Conservation (phyloP, 2,797 vertebrate genomes). For the Heterohyrax brucei region DNA sequence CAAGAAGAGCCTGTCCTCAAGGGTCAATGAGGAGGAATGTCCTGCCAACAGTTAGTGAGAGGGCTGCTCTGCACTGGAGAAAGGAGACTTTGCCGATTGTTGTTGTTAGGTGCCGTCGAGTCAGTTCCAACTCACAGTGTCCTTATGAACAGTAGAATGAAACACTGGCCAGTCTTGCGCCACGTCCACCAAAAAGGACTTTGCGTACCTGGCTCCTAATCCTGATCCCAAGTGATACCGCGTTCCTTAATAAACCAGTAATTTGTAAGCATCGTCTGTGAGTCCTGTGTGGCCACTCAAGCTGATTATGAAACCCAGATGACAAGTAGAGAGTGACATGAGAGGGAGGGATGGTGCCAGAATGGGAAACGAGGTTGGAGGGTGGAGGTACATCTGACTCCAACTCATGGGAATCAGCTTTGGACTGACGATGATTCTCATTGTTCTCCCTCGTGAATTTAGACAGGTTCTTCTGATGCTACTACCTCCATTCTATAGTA, state of each 20-base stretch:
- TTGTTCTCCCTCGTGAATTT: not conserved
- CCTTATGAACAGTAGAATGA: too few species aligned
- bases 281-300: not conserved
- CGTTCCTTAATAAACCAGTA: too few species aligned
- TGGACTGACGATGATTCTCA: not conserved
- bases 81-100: too few species aligned
- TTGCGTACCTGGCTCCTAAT: not conserved
- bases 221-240: not conserved
- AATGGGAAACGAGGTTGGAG: not conserved
- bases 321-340: not conserved
- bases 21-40: too few species aligned
- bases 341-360: not conserved
- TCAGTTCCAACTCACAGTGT: too few species aligned
- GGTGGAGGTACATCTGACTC: not conserved
- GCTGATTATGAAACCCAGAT: not conserved
- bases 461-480: not conserved
- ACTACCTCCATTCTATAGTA: not conserved
- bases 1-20: not conserved
- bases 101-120: too few species aligned
- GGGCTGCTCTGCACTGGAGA: too few species aligned
- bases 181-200: too few species aligned
- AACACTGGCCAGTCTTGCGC: too few species aligned
- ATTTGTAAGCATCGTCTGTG: not conserved
- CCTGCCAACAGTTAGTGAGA: too few species aligned
- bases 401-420: not conserved